Base-by-base conservation (phyloP, 2,888 invertebrate species). In the Hydroisotoma schaefferi region DNA sequence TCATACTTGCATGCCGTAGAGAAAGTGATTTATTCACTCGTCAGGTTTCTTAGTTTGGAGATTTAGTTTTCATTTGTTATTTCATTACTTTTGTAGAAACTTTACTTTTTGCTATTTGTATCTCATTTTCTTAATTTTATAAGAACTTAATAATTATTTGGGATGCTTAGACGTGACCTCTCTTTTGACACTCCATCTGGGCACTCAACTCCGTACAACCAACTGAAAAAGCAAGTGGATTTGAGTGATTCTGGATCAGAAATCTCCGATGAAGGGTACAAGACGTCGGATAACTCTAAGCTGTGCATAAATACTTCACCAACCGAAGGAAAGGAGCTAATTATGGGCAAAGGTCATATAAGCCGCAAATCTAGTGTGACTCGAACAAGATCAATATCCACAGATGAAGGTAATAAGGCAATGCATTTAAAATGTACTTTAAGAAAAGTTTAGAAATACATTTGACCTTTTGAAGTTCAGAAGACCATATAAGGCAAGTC, bases 251-350 rank as follows among this genome's bases (percentile, higher is more conserved):
- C 74, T 46, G 74, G 75, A 63, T 75, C 75, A 2, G 75, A 75
- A 62, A 74, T 75, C 54, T 75, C 75, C 25, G 75, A 75, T 60
- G 75, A 75, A 59, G 75, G 75, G 15, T 75, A 75, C 67, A 74
- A 73, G 55, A 74, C 70, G 63, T 73, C 70, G 23, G 71, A 70
- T 52, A 72, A 70, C 55, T 23, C 61, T 15, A 65, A 61, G 43
- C 57, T 68, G 18, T 53, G 62, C 2, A 20, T 59, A 56, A 56
- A 56, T 18, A 47, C 23, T 26, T 26, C 37, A n/a, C 18, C 29
- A 37, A 29, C 60, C 20, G 62, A 56, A 53, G 61, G 46, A 20
- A 49, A 46, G 53, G 57, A 47, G n/a, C 15, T 44, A 37, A 18
- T 20, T 26, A 18, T 6, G 47, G 20, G 25, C 8, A 62, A 55